Evolutionary conservation across 92 coral and sea anemone genomes (phyloP).

Genomic region (Actinostola sp.): DNA sequence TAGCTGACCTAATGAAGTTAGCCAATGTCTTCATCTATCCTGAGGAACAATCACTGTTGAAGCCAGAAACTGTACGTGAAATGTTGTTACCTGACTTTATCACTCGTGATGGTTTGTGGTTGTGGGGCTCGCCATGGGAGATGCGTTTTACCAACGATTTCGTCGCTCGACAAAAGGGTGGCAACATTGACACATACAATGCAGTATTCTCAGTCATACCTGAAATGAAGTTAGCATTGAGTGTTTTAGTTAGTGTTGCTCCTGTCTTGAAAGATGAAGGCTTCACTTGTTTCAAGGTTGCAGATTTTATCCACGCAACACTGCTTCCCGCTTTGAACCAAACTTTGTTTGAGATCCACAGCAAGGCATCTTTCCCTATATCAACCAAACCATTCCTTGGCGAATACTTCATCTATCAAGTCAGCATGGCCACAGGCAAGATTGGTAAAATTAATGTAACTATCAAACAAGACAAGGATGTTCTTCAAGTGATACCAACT

Average conservation of each 20-base stretch:
- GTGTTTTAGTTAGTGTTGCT: constrained; percentile 45
- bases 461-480: constrained; percentile 24
- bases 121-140: constrained; percentile 81
- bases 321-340: constrained; percentile 61
- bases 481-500: constrained; percentile 21
- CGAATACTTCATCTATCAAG: constrained; percentile 34
- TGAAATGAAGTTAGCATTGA: constrained; percentile 52
- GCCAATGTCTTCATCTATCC: constrained; percentile 54
- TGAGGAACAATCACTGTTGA: constrained; percentile 43
- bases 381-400: constrained; percentile 57
- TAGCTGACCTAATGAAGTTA: constrained; percentile 58
- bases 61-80: constrained; percentile 43
- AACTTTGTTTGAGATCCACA: constrained; percentile 49
- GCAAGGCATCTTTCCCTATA: constrained; percentile 39
- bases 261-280: constrained; percentile 14
- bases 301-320: constrained; percentile 45
- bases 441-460: constrained; percentile 5
- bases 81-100: constrained; percentile 54
- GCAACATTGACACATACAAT: constrained; percentile 49
- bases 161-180: constrained; percentile 61
- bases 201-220: constrained; percentile 61
- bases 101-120: constrained; percentile 51
- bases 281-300: constrained; percentile 39
- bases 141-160: constrained; percentile 58
- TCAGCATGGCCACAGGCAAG: constrained; percentile 34